A percentile compares a stretch with the other conserved stretches of the same genome.
phyloP scores from a whole-genome alignment of 2,113 vertebrate species.

The Eira barbara region DNA sequence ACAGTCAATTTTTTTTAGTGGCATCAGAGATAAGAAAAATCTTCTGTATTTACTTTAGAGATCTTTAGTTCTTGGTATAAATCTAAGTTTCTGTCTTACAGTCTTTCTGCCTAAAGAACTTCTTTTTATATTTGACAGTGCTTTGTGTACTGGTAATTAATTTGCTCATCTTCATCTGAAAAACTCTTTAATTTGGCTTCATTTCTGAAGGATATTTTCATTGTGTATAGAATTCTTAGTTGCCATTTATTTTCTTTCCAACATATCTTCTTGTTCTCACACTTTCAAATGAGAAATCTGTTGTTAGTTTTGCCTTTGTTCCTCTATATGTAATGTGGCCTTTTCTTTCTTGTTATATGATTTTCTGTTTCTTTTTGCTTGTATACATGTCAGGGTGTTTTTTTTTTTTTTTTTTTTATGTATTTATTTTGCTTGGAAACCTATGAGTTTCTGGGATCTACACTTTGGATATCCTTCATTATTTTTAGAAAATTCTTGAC shows the following conservation, averaged over 20 bases:
- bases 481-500: neutral
- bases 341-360: neutral
- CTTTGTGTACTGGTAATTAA: neutral
- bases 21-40: neutral
- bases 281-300: neutral
- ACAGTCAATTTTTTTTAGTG: neutral
- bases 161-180: neutral
- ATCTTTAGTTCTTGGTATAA: neutral
- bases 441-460: neutral
- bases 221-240: neutral
- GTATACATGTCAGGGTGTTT: neutral
- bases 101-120: neutral
- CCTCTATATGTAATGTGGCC: neutral
- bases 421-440: neutral
- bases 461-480: neutral
- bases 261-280: neutral
- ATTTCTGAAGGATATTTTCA: neutral
- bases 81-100: neutral
- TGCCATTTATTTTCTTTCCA: neutral
- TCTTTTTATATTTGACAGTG: neutral
- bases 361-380: neutral
- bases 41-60: neutral
- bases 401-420: neutral
- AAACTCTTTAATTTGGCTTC: neutral
- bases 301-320: neutral